These are phyloP conservation scores for Pentalonia nigronervosa DNA, from an alignment of 1,140 invertebrate species.

Conservation along the genomic window DNA sequence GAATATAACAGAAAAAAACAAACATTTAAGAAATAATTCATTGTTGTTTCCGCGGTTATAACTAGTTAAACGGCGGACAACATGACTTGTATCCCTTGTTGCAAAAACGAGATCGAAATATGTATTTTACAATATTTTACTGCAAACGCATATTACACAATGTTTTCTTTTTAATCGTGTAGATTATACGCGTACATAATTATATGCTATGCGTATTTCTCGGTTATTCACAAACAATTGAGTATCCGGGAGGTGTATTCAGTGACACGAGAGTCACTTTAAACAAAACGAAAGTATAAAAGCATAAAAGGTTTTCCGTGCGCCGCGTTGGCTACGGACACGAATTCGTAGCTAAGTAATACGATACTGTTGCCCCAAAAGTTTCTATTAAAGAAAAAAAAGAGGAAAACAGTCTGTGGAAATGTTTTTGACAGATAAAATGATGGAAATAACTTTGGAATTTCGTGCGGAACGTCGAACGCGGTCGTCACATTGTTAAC, in stretches of 20 bases:
- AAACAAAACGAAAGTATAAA: constrained; percentile 18
- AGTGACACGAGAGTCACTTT: not conserved
- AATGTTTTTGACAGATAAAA: not conserved
- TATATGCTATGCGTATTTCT: not conserved
- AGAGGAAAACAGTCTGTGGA: not conserved
- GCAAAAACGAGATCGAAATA: not conserved
- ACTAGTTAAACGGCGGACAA: not conserved
- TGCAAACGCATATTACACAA: not conserved
- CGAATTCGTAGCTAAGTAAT: not conserved
- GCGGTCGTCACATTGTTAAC: not conserved
- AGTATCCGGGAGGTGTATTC: not conserved
- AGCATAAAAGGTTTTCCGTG: not conserved
- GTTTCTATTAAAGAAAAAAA: not conserved
- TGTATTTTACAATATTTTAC: not conserved
- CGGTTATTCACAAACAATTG: not conserved
- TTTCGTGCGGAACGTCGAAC: not conserved
- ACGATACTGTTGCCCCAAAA: not conserved
- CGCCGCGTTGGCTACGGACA: not conserved
- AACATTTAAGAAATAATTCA: too few species aligned
- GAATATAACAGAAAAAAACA: too few species aligned
- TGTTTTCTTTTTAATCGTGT: too few species aligned
- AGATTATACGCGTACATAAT: not conserved
- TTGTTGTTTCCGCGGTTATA: too few species aligned
- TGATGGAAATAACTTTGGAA: not conserved
- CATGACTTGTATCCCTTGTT: not conserved